Percentiles rank a stretch among this genome's conserved stretches.
Conservation (phyloP, 2,888 invertebrate genomes). For the Aproaerema taeniolella region DNA sequence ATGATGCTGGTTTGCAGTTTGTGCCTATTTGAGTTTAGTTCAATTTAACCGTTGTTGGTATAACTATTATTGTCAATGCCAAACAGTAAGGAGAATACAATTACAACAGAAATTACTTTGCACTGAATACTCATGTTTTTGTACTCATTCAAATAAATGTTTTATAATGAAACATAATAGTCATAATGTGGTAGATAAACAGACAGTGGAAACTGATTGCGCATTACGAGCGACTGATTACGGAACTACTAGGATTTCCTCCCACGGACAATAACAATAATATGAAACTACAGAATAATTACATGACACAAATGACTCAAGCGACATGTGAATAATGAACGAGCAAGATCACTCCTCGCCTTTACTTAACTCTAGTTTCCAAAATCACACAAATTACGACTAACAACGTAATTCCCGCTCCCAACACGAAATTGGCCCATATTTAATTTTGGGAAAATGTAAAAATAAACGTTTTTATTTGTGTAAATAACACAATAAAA, state of each 20-base stretch:
- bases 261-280: constrained; percentile 35
- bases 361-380: constrained; percentile 29
- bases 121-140: constrained; percentile 11
- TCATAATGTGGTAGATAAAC: constrained; percentile 56
- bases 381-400: constrained; percentile 52
- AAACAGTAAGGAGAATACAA: constrained; percentile 6
- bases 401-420: constrained; percentile 59
- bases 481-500: constrained; percentile 78
- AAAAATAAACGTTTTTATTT: constrained; percentile 78
- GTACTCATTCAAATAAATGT: constrained; percentile 43
- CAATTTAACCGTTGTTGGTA: too few species aligned
- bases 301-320: constrained; percentile 58
- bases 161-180: constrained; percentile 67
- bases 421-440: constrained; percentile 63
- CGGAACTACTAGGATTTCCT: constrained; percentile 65
- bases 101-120: constrained; percentile 15
- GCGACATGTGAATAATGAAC: constrained; percentile 38
- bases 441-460: constrained; percentile 78
- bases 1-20: too few species aligned
- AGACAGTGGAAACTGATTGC: constrained; percentile 49
- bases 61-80: constrained; percentile 8
- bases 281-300: constrained; percentile 53
- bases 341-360: constrained; percentile 19
- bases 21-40: too few species aligned
- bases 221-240: constrained; percentile 53